Conservation (phyloP, 2,797 vertebrate species). For the Acrocephalus scirpaceus region DNA sequence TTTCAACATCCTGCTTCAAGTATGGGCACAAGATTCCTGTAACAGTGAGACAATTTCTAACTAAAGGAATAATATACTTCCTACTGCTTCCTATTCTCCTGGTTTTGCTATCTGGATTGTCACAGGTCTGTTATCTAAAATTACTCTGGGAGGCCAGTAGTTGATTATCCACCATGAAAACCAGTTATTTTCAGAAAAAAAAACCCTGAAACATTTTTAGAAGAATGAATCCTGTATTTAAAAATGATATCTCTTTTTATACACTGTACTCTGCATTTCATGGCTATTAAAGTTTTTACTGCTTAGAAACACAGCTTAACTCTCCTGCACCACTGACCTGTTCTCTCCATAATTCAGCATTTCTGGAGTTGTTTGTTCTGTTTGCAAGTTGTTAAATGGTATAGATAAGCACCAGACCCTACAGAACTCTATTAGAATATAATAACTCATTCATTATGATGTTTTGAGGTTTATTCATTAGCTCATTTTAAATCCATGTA, state of each 20-base stretch:
- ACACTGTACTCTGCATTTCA: neutral
- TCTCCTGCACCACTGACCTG: neutral
- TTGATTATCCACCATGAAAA: neutral
- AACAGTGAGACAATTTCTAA: neutral
- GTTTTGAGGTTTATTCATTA: neutral
- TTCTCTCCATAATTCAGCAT: neutral
- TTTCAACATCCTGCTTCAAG: neutral
- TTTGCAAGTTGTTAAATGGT: neutral
- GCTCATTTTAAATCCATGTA: neutral
- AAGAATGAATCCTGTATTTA: neutral
- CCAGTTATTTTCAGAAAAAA: neutral
- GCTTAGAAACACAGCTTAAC: neutral
- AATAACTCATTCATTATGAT: neutral
- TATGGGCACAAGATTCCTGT: neutral
- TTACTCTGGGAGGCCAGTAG: neutral
- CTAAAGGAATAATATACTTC: neutral
- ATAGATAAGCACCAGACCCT: neutral
- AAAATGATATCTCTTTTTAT: neutral
- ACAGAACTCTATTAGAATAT: neutral
- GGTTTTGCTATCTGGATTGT: neutral
- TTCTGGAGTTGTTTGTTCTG: neutral
- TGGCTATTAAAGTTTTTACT: neutral
- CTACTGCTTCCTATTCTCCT: neutral
- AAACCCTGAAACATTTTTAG: neutral
- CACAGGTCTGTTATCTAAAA: neutral